A percentile compares a stretch with the other conserved stretches of the same genome.
phyloP scores from a whole-genome alignment of 2,888 invertebrate genomes.

The Caenorhabditis doughertyi region DNA sequence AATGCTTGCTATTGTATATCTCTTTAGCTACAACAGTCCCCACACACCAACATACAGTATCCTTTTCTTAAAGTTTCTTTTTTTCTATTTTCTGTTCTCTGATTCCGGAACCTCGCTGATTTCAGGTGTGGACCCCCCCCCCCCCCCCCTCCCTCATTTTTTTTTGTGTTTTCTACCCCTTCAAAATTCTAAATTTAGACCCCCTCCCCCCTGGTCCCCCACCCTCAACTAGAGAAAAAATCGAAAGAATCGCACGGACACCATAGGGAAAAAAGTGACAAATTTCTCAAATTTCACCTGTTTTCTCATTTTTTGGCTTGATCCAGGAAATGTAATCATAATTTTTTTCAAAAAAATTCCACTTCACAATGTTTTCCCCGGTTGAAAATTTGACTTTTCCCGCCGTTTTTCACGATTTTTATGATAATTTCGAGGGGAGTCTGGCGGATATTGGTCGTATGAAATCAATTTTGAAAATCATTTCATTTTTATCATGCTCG shows the following conservation, averaged over 20 bases:
- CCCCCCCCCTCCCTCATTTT: background rate
- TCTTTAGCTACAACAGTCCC: too few relatives aligned
- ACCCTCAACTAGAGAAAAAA: background rate
- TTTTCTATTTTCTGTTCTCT: too few relatives aligned
- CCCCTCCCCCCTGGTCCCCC: background rate
- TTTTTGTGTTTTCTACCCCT: background rate
- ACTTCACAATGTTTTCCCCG: constrained; percentile 10
- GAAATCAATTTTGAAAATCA: background rate
- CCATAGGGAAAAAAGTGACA: constrained; percentile 21
- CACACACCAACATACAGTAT: too few relatives aligned
- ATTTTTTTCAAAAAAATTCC: background rate
- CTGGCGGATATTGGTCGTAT: background rate
- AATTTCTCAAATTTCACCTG: constrained; percentile 23
- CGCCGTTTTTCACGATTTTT: constrained; percentile 39
- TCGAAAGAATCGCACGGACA: background rate
- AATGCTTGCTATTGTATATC: too few relatives aligned
- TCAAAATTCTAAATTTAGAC: background rate
- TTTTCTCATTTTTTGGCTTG: background rate
- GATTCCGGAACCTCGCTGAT: too few relatives aligned
- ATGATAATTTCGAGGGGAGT: constrained; percentile 18
- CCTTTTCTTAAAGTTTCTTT: too few relatives aligned
- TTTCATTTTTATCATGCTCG: constrained; percentile 12
- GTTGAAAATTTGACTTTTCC: constrained; percentile 48
- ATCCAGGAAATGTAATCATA: background rate
- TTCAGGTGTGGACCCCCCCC: background rate